Conservation (phyloP, 2,888 invertebrate species). For the Pollenia labialis region DNA sequence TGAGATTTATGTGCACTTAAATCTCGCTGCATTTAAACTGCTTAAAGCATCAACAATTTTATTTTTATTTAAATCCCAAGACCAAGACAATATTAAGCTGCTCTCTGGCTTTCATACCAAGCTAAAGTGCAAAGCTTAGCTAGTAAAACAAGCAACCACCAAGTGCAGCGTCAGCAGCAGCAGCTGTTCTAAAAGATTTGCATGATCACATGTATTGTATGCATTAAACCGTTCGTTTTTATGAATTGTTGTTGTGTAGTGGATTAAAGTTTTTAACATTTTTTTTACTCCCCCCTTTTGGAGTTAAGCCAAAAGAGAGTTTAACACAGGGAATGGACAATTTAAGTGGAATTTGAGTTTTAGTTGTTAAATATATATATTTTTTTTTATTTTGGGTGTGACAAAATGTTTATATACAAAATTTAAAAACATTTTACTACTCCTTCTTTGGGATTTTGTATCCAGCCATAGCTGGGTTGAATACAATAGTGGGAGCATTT, state of each 20-base stretch:
- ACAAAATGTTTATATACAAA: not conserved
- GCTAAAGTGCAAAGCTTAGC: conserved; percentile 2
- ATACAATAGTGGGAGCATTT: too few relatives aligned
- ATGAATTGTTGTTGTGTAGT: conserved; percentile 19
- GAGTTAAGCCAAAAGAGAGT: not conserved
- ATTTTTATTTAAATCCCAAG: conserved; percentile 61
- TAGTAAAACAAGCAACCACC: conserved; percentile 37
- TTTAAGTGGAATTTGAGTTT: not conserved
- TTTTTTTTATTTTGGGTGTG: not conserved
- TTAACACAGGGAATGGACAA: conserved; percentile 30
- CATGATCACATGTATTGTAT: conserved; percentile 59
- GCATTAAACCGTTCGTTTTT: conserved; percentile 34
- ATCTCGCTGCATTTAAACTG: conserved; percentile 73
- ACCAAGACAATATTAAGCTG: conserved; percentile 42
- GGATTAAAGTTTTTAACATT: conserved; percentile 53
- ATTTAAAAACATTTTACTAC: too few relatives aligned
- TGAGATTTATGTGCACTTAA: conserved; percentile 83
- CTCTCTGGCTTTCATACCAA: not conserved
- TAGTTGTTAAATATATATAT: not conserved
- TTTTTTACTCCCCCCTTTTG: conserved; percentile 25
- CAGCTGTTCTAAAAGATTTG: conserved; percentile 64
- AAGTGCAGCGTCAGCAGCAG: conserved; percentile 51
- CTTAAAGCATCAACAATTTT: conserved; percentile 68
- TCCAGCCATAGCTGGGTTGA: too few relatives aligned
- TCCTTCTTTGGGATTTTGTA: too few relatives aligned